Conservation (phyloP, 2,888 invertebrate genomes). For the Odontomyia ornata region DNA sequence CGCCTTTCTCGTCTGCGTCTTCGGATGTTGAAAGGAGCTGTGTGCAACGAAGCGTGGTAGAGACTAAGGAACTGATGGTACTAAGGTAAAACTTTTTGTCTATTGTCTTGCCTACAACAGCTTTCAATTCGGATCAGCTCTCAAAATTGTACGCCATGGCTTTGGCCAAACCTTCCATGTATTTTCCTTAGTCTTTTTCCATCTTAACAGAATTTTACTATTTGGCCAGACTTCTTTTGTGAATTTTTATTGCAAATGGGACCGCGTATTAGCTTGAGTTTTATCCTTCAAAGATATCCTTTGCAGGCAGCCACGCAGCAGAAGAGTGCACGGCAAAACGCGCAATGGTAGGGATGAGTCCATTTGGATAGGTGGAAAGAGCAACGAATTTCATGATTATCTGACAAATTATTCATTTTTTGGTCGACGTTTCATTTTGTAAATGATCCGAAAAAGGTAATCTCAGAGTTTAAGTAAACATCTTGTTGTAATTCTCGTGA, state of each 20-base stretch:
- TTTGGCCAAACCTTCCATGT: not conserved
- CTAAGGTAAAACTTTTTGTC: conserved; percentile 37
- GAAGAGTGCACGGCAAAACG: not conserved
- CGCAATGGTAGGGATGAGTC: not conserved
- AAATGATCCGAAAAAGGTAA: conserved; percentile 45
- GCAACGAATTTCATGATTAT: conserved; percentile 39
- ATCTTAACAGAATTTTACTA: conserved; percentile 41
- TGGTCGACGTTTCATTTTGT: conserved; percentile 39
- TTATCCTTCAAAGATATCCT: conserved; percentile 30
- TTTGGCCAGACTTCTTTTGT: conserved; percentile 39
- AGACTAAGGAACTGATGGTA: conserved; percentile 2
- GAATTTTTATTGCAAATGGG: conserved; percentile 40
- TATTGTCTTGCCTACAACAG: conserved; percentile 4
- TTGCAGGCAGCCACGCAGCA: not conserved
- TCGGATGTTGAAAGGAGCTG: not conserved
- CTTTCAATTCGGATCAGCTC: conserved; percentile 9
- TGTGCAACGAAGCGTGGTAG: not conserved
- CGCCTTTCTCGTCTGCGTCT: not conserved
- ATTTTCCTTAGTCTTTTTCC: conserved; percentile 18
- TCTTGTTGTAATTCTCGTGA: conserved; percentile 38
- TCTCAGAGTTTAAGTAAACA: conserved; percentile 40
- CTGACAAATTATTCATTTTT: conserved; percentile 42
- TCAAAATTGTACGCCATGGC: not conserved
- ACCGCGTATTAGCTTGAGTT: conserved; percentile 25
- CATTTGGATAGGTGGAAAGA: not conserved